These are phyloP conservation scores for Macrobrachium rosenbergii DNA, from an alignment of 1,140 invertebrate genomes.

Conservation along the genomic window DNA sequence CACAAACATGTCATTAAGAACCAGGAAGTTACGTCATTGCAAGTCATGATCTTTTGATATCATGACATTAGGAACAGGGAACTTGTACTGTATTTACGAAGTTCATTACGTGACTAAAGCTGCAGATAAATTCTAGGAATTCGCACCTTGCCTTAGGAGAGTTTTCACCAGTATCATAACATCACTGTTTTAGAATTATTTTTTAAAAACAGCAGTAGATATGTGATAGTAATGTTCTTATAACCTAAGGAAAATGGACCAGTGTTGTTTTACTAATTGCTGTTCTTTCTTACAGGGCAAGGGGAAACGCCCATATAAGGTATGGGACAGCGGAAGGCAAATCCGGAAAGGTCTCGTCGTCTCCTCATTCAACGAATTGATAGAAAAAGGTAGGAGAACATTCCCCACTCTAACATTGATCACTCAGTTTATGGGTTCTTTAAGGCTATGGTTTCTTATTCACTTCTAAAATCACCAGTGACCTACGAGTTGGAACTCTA, in stretches of 20 bases:
- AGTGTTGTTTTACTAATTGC: not conserved
- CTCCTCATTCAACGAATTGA: slow-evolving; percentile 90
- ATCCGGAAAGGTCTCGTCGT: slow-evolving; percentile 94
- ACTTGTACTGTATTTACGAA: too few species aligned
- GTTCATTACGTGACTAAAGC: too few species aligned
- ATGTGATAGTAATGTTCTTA: not conserved
- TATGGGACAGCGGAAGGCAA: slow-evolving; percentile 96
- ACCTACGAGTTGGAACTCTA: too few species aligned
- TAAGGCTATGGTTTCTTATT: not conserved
- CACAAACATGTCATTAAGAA: too few species aligned
- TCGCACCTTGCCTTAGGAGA: too few species aligned
- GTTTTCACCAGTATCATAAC: too few species aligned
- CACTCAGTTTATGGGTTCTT: not conserved
- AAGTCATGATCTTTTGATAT: too few species aligned
- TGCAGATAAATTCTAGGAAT: too few species aligned
- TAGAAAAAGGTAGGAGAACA: slow-evolving; percentile 77
- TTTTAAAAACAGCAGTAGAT: not conserved
- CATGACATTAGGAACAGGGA: too few species aligned
- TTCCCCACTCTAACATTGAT: not conserved
- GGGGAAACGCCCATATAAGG: slow-evolving; percentile 96
- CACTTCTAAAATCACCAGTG: too few species aligned
- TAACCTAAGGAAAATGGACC: not conserved
- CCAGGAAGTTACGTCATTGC: too few species aligned
- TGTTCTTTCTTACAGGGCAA: slow-evolving; percentile 68
- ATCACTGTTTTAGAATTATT: too few species aligned